Evolutionary conservation across 1,140 invertebrate genomes (phyloP).

Genomic region (Teleogryllus occipitalis): DNA sequence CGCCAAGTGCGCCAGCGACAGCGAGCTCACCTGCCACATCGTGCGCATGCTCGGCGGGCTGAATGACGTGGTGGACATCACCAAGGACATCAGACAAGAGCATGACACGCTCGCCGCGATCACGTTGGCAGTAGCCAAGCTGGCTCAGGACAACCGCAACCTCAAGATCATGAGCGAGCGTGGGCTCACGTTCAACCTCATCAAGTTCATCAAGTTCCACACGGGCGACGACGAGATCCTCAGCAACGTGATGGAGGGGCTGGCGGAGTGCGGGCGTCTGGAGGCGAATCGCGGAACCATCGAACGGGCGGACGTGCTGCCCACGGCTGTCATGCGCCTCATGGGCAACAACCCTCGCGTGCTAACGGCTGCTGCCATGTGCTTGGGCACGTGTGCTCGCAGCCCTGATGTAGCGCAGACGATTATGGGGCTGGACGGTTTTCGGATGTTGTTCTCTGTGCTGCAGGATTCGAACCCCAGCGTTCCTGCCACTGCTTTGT

Average conservation of each 20-base stretch:
- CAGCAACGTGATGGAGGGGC: not conserved
- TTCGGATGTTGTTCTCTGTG: not conserved
- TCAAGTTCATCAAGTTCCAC: no score
- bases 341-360: not conserved
- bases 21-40: not conserved
- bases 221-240: not conserved
- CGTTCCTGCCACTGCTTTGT: not conserved
- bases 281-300: not conserved
- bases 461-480: not conserved
- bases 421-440: not conserved
- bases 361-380: not conserved
- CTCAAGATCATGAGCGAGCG: not conserved
- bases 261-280: not conserved
- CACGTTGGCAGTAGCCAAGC: not conserved
- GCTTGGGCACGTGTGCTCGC: not conserved
- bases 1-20: not conserved
- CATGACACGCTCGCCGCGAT: not conserved
- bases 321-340: not conserved
- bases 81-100: not conserved
- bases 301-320: not conserved
- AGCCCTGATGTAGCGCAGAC: not conserved
- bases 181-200: no score
- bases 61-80: not conserved
- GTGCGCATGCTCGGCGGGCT: not conserved
- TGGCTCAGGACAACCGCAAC: not conserved